These are phyloP conservation scores for Oenanthe melanoleuca DNA, from an alignment of 2,113 vertebrate genomes.

Conservation along the genomic window DNA sequence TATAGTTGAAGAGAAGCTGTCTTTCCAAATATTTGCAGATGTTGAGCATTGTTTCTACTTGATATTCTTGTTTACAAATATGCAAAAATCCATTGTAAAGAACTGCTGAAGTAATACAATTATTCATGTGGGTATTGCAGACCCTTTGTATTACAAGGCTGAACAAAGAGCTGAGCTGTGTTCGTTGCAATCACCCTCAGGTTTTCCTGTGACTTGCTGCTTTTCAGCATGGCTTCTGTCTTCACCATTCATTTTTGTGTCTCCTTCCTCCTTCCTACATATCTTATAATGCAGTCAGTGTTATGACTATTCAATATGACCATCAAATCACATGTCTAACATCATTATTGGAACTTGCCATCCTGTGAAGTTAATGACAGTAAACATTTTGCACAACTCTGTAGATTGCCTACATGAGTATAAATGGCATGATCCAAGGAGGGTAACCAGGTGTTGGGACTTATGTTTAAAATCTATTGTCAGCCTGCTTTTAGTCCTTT, in stretches of 20 bases:
- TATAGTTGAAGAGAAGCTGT: neutral
- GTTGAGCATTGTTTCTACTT: neutral
- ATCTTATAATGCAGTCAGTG: neutral
- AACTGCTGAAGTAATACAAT: neutral
- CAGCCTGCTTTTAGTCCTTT: neutral
- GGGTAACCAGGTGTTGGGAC: neutral
- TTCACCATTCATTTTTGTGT: neutral
- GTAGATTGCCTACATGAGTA: neutral
- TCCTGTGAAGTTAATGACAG: neutral
- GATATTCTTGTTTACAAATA: neutral
- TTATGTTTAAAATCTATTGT: neutral
- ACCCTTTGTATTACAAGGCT: neutral
- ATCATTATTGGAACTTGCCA: neutral
- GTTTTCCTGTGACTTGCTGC: neutral
- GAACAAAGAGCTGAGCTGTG: neutral
- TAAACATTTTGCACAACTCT: neutral
- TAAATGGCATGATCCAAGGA: accelerated
- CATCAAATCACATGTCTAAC: neutral
- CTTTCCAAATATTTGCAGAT: neutral
- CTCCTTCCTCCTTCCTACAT: neutral
- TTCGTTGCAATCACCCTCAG: neutral
- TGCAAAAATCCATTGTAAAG: neutral
- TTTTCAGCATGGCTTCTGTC: neutral
- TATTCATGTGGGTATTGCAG: neutral
- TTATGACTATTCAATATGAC: neutral